Evolutionary conservation across 2,797 vertebrate genomes (phyloP).

Genomic region (Rhinophrynus dorsalis): DNA sequence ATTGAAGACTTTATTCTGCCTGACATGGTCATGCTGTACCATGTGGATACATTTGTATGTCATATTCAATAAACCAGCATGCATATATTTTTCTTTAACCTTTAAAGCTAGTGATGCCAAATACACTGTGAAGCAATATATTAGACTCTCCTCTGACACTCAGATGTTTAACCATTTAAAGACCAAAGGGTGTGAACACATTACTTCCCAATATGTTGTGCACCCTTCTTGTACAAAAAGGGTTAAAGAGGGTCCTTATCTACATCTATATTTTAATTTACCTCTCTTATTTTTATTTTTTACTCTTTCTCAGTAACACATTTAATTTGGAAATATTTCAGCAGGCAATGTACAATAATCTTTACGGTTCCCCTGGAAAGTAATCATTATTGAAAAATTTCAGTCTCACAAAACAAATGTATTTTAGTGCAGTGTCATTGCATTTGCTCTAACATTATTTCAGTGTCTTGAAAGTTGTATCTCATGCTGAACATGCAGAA

Average conservation of each 20-base stretch:
- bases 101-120: not conserved
- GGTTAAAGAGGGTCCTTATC: too few species aligned
- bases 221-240: too few species aligned
- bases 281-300: constrained; percentile 9
- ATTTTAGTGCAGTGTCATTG: constrained; percentile 30
- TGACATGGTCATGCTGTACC: constrained; percentile 21
- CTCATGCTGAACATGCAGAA: not conserved
- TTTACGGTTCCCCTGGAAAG: constrained; percentile 20
- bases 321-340: constrained; percentile 34
- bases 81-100: constrained; percentile 13
- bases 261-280: too few species aligned
- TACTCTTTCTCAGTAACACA: constrained; percentile 13
- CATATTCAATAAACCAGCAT: not conserved
- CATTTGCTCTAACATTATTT: constrained; percentile 18
- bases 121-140: too few species aligned
- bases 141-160: too few species aligned
- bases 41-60: constrained; percentile 12
- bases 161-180: too few species aligned
- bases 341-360: constrained; percentile 33
- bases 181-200: not conserved
- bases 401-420: constrained; percentile 10
- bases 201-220: too few species aligned
- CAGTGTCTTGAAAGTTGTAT: not conserved
- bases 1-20: constrained; percentile 36
- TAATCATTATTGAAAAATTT: constrained; percentile 25